Base-by-base conservation (phyloP, 2,797 vertebrate genomes). In the Salarias fasciatus region DNA sequence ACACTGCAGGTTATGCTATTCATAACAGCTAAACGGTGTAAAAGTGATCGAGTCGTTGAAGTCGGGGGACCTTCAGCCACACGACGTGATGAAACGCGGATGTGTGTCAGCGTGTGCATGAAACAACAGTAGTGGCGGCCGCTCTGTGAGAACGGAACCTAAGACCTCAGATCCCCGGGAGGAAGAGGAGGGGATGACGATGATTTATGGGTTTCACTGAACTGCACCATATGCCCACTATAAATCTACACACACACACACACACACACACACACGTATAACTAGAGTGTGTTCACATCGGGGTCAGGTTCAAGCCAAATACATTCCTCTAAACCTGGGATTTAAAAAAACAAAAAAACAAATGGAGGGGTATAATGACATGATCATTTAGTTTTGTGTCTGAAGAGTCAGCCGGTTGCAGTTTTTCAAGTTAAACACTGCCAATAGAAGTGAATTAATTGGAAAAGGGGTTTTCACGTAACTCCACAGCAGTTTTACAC, bases 191-290 rank as follows among this genome's bases (percentile, higher is more conserved):
- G 51, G 77, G 82, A 87, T 76, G 80, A 71, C 53, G 75, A 85
- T 92, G 92, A 92, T 92, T 89, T 91, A 92, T 92, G 73, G 73
- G 63, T 85, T 87, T 88, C 64, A 72, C 82, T 86, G 88, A 86
- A 81, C 65, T 73, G 66, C 77, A 67, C 85, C 84, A 86, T 83
- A 84, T 88, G 86, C 73, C 55, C 14, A n/a, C 75, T 58, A 84
- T 78, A 81, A 70, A 72, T 80, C 53, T 67, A 70, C 58, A 63
- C 58, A 44, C 13, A 64, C 37, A 53, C 50, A 41, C 59, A 42
- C 38, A 70, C 24, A 61, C 14, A 44, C 15, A 49, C 42, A 49
- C 41, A 41, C 36, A 62, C n/a, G 53, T 8, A 79, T 41, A 75
- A 69, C 70, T 61, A 57, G 37, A 56, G 51, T 57, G 65, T 63